phyloP scores from a whole-genome alignment of 1,140 invertebrate species.

The Elymnias hypermnestra region DNA sequence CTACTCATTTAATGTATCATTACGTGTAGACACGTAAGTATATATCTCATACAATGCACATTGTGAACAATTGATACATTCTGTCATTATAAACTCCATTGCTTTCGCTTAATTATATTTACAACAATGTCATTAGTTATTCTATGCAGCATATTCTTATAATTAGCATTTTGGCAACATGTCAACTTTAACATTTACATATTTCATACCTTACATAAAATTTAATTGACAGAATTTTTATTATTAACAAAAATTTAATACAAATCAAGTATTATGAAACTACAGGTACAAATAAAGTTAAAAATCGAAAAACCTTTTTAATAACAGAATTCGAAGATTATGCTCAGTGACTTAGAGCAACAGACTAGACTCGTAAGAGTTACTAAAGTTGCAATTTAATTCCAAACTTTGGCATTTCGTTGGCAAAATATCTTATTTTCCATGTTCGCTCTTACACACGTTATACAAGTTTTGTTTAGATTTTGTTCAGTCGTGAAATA shows the following conservation, averaged over 20 bases:
- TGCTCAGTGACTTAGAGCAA: conserved; percentile 7
- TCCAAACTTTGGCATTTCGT: conserved; percentile 24
- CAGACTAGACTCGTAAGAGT: conserved; percentile 5
- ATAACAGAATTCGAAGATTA: conserved; percentile 8
- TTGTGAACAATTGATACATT: conserved; percentile 49
- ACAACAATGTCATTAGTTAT: conserved; percentile 42
- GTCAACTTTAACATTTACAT: conserved; percentile 55
- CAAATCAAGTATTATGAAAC: too few relatives aligned
- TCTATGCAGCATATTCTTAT: conserved; percentile 54
- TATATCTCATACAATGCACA: conserved; percentile 36
- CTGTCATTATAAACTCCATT: conserved; percentile 55
- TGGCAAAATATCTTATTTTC: conserved; percentile 23
- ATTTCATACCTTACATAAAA: conserved; percentile 38
- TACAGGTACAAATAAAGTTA: too few relatives aligned
- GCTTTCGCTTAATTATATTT: conserved; percentile 67
- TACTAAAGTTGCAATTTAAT: conserved; percentile 13
- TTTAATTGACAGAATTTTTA: conserved; percentile 73
- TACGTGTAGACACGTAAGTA: conserved; percentile 45
- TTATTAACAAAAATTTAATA: too few relatives aligned
- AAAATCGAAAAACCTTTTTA: neutral
- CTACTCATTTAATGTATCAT: conserved; percentile 49
- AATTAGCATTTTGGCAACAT: conserved; percentile 69
- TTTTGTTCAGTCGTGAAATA: conserved; percentile 1
- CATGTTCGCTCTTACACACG: conserved; percentile 11
- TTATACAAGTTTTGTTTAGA: neutral